Evolutionary conservation across 2,888 invertebrate species (phyloP).

Genomic region (Seira musarum): DNA sequence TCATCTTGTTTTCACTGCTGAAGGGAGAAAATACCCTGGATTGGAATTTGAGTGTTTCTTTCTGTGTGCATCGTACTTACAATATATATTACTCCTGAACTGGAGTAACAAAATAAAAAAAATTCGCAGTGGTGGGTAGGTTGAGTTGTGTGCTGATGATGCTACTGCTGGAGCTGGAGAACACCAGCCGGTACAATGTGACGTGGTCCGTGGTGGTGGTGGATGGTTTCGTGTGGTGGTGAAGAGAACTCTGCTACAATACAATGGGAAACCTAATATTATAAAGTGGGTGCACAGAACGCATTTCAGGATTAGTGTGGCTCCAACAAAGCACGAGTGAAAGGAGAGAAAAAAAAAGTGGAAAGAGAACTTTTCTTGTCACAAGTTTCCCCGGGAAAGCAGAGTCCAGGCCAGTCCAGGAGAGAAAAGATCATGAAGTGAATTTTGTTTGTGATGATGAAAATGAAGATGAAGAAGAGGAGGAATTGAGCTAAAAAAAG

Average conservation of each 20-base stretch:
- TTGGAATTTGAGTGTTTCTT: neutral
- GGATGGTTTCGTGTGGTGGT: neutral
- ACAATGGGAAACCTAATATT: neutral
- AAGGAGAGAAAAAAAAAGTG: conserved; percentile 23
- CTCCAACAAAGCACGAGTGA: conserved; percentile 14
- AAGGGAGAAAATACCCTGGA: conserved; percentile 12
- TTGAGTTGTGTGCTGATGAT: conserved; percentile 21
- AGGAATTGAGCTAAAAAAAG: too few species aligned
- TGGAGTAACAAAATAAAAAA: neutral
- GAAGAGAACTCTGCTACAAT: too few species aligned
- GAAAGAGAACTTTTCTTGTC: conserved; percentile 26
- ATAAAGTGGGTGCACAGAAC: conserved; percentile 24
- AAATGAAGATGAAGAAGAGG: neutral
- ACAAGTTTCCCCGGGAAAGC: conserved; percentile 42
- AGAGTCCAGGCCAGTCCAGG: neutral
- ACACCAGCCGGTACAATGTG: conserved; percentile 41
- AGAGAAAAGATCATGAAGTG: neutral
- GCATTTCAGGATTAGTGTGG: conserved; percentile 34
- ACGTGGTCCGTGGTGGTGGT: conserved; percentile 24
- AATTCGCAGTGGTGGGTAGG: neutral
- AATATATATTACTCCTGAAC: neutral
- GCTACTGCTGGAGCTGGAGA: neutral
- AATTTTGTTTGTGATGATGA: conserved; percentile 2
- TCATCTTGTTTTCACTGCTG: conserved; percentile 25
- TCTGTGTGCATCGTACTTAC: neutral